phyloP scores from a whole-genome alignment of 2,888 invertebrate genomes.

The Oeneis ivallda region DNA sequence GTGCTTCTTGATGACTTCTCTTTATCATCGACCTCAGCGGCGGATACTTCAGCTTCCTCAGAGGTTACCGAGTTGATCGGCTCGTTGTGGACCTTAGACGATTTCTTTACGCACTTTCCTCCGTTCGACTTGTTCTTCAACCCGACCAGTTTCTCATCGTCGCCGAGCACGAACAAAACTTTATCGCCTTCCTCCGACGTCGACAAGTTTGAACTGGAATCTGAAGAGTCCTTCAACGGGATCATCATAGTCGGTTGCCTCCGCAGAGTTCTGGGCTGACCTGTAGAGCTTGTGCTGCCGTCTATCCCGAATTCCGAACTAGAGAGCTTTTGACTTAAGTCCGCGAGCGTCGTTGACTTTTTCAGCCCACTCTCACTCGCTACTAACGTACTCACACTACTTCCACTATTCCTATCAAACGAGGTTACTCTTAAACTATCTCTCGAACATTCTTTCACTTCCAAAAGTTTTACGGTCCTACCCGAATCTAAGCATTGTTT shows the following conservation, averaged over 20 bases:
- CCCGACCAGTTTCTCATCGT: constrained; percentile 85
- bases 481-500: constrained; percentile 41
- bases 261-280: constrained; percentile 52
- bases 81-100: constrained; percentile 60
- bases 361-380: constrained; percentile 62
- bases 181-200: constrained; percentile 63
- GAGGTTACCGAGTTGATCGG: constrained; percentile 46
- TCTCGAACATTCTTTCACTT: constrained; percentile 36
- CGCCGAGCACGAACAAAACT: constrained; percentile 87
- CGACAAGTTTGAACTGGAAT: constrained; percentile 65
- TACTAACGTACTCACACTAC: constrained; percentile 60
- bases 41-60: constrained; percentile 45
- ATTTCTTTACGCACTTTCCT: constrained; percentile 69
- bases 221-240: constrained; percentile 57
- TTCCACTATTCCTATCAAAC: constrained; percentile 52
- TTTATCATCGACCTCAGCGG: constrained; percentile 52
- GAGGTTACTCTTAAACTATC: constrained; percentile 51
- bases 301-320: constrained; percentile 51
- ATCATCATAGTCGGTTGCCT: constrained; percentile 62
- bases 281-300: constrained; percentile 48
- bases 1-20: constrained; percentile 46
- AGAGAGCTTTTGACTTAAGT: constrained; percentile 70
- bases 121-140: constrained; percentile 80
- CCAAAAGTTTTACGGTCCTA: constrained; percentile 44
- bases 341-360: constrained; percentile 62